Base-by-base conservation (phyloP, 2,888 invertebrate species). In the Apocheima hispidaria region DNA sequence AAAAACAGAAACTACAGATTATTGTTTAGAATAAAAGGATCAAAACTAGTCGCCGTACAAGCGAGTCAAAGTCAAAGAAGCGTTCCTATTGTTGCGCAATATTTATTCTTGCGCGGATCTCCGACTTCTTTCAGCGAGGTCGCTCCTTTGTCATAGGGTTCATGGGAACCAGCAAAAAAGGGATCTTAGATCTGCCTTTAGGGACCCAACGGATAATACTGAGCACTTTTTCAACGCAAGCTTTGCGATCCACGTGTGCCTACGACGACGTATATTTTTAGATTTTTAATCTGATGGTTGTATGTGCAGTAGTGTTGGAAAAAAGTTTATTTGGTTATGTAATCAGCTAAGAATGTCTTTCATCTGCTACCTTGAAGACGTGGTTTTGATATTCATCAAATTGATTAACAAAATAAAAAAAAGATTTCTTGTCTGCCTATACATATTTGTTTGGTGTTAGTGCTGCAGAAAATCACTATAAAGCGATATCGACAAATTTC, bases 61-160 rank as follows among this genome's bases (percentile, higher is more conserved):
- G 54, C 77, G 79, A 83, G 74, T 77, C 78, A 82, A 90, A 91
- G 92, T 90, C 91, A 92, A 90, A 90, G 92, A 88, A 88, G 87
- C 88, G 80, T 87, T 86, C 86, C 92, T 82, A 92, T 92, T 92
- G 92, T 92, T 84, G 79, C 75, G 75, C 78, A 86, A 90, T 92
- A 92, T 92, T 92, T 92, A 92, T 92, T 91, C 92, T 90, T 90
- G 90, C 87, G 86, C 87, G 84, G 90, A 89, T 92, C 88, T 86
- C 78, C 74, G 68, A 65, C 78, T 83, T 86, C 90, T 89, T 90
- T 88, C 86, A 85, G 86, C 80, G 84, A 90, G 92, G 91, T 91
- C 90, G 90, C 46, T 70, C 88, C 78, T 85, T 92, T 92, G 92
- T 92, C 85, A 57, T 80, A 81, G 86, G 88, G 92, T 92, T 92